Evolutionary conservation across 2,113 vertebrate genomes (phyloP).

Genomic region (Strix uralensis): DNA sequence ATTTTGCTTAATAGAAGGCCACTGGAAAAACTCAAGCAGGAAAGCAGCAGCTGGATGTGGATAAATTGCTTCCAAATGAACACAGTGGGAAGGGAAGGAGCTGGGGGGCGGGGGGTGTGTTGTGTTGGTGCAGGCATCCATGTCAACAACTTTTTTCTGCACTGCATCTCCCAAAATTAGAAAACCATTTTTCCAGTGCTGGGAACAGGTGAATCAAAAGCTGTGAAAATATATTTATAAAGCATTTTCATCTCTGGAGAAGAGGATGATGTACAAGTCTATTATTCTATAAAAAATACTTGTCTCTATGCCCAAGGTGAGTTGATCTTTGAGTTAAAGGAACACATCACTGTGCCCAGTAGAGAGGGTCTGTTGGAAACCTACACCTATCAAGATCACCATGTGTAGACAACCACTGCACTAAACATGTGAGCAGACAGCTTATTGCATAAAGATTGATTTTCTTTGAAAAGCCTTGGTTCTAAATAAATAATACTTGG

Average conservation of each 20-base stretch:
- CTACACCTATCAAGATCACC: background rate
- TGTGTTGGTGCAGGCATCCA: background rate
- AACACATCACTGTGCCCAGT: background rate
- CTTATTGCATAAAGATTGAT: slow-evolving; percentile 5
- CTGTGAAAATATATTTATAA: background rate
- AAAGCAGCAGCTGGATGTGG: background rate
- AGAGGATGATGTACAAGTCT: background rate
- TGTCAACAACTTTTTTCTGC: background rate
- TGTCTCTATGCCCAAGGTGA: background rate
- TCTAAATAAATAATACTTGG: background rate
- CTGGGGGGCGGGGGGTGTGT: no score
- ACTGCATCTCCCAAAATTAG: background rate
- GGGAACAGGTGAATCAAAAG: background rate
- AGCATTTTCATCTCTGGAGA: background rate
- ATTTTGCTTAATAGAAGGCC: background rate
- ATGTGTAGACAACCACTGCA: background rate
- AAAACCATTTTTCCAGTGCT: background rate
- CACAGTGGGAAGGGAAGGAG: background rate
- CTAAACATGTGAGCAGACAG: background rate
- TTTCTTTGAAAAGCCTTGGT: background rate
- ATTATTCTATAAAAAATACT: background rate
- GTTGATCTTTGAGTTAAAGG: background rate
- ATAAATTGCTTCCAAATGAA: background rate
- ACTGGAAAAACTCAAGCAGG: background rate
- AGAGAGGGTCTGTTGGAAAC: background rate